Evolutionary conservation across 2,888 invertebrate genomes (phyloP).

Genomic region (Penaeus monodon): DNA sequence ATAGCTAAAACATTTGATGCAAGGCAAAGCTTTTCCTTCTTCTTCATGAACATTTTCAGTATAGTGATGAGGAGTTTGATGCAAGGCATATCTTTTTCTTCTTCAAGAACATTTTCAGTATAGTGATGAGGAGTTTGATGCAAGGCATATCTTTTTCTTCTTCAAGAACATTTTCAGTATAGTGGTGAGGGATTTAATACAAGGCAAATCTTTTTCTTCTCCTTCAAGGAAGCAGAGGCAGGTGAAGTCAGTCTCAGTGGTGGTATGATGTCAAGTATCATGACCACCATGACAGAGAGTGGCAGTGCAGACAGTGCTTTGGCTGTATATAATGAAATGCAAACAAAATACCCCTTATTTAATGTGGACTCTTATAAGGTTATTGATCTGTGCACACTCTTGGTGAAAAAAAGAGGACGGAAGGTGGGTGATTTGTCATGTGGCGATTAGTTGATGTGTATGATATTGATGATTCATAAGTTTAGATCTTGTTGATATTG

Average conservation of each 20-base stretch:
- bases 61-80: too few species aligned
- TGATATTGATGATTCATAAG: background rate
- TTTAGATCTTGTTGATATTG: background rate
- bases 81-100: background rate
- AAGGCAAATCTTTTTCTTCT: background rate
- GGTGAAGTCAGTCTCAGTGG: conserved; percentile 28
- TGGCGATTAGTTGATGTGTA: too few species aligned
- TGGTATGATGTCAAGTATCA: conserved; percentile 39
- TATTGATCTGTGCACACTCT: conserved; percentile 37
- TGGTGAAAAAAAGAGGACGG: conserved; percentile 8
- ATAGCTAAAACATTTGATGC: too few species aligned
- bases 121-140: background rate
- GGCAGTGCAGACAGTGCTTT: conserved; percentile 23
- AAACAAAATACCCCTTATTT: conserved; percentile 25
- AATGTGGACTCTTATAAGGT: conserved; percentile 37
- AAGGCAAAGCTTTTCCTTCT: too few species aligned
- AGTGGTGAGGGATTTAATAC: background rate
- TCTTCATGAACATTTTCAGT: too few species aligned
- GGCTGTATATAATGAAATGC: background rate
- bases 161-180: too few species aligned
- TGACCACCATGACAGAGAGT: conserved; percentile 7
- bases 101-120: conserved; percentile 19
- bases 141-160: too few species aligned
- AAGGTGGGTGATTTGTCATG: conserved; percentile 1
- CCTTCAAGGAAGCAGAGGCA: conserved; percentile 22